A percentile compares a stretch with the other conserved stretches of the same genome.
These are phyloP conservation scores for Pteria penguin DNA, from an alignment of 2,888 invertebrate genomes.

Conservation along the genomic window DNA sequence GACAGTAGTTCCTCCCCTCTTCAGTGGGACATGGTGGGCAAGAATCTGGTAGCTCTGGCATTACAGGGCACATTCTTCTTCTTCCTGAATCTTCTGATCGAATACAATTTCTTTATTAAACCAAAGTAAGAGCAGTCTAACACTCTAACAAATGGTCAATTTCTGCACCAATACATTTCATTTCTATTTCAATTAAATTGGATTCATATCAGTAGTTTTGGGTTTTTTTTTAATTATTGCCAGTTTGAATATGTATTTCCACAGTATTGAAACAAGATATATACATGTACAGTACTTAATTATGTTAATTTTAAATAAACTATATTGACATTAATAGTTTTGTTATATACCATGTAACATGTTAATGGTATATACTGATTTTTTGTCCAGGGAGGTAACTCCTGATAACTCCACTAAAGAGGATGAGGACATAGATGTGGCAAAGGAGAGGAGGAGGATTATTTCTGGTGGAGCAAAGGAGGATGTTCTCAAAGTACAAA, in stretches of 20 bases:
- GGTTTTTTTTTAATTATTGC: no score
- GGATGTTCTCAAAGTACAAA: slow-evolving; percentile 80
- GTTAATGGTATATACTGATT: no score
- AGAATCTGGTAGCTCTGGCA: slow-evolving; percentile 85
- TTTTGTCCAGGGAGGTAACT: background rate
- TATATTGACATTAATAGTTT: no score
- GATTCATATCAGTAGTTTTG: no score
- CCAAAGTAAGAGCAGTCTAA: slow-evolving; percentile 57
- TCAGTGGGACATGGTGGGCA: slow-evolving; percentile 85
- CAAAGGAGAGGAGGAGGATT: slow-evolving; percentile 80
- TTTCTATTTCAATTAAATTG: no score
- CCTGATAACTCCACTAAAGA: slow-evolving; percentile 26
- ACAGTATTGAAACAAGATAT: no score
- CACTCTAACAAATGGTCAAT: no score
- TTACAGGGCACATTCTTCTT: slow-evolving; percentile 85
- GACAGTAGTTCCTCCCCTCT: slow-evolving; percentile 65
- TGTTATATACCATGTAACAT: no score
- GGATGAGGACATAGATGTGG: slow-evolving; percentile 83
- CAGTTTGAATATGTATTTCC: no score
- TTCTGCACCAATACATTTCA: no score
- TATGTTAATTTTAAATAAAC: no score
- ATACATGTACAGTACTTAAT: no score
- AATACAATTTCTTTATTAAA: slow-evolving; percentile 81
- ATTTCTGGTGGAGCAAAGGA: slow-evolving; percentile 73
- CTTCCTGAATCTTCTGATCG: slow-evolving; percentile 82